Evolutionary conservation across 2,113 vertebrate species (phyloP), one percentile per base, ranked within the genome.

Genomic region (Gallinago paraguaiae): DNA sequence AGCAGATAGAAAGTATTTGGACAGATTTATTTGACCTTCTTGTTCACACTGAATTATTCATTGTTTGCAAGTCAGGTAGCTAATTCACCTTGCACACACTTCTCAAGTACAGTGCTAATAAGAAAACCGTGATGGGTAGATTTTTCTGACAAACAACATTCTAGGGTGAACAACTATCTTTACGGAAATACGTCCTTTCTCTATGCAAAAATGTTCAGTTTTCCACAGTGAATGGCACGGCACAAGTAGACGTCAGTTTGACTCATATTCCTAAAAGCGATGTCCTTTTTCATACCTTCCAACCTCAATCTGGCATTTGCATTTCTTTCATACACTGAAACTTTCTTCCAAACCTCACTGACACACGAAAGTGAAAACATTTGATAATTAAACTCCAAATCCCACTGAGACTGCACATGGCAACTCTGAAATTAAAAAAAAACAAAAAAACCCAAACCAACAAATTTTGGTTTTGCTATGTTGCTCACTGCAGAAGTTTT

Each of bases 31-130:
- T 70, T 74, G 50, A 86, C 37, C 86, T 88, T 69, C 54, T 80
- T 50, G 15, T 23, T 96, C 70, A 82, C 50, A 22, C 82, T 78
- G 64, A 80, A 95, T 88, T 96, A 93, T 91, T 95, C 54, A 77
- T 27, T 78, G 50, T 65, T 92, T 74, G 50, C 79, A 77, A 80
- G 51, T 61, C 87, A 88, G 81, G 54, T 6, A 82, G 72, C 75
- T 63, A 85, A 93, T 80, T 93, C 82, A 90, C 85, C 75, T 86
- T 70, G 82, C 63, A 77, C 56, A 51, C 9, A 3, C 7, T 82
- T 74, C 70, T 87, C 78, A 95, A 90, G 64, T n/a, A 41, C 75
- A 69, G 46, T 10, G 24, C 35, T 94, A 94, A 59, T 88, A 77
- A 70, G 61, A 69, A 89, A 86, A 82, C 7, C 48, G 63, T 0